A percentile compares a stretch with the other conserved stretches of the same genome.
phyloP scores from a whole-genome alignment of 2,888 invertebrate genomes.

The Phengaris alcon region DNA sequence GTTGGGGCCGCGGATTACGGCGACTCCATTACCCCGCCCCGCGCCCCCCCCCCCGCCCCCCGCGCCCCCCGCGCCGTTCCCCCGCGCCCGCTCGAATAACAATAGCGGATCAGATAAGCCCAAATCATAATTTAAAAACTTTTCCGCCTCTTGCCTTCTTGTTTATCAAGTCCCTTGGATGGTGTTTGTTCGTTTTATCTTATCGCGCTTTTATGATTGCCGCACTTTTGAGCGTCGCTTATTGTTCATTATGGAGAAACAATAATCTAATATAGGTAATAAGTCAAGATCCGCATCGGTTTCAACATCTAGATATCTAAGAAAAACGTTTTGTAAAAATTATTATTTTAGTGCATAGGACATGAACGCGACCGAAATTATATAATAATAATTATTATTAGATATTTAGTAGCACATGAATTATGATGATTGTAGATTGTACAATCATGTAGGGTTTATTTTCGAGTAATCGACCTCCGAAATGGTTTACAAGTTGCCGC shows the following conservation, averaged over 20 bases:
- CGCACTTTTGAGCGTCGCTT: not conserved
- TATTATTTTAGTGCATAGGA: too few relatives aligned
- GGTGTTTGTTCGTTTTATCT: conserved; percentile 26
- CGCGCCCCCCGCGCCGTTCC: not conserved
- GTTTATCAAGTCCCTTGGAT: conserved; percentile 3
- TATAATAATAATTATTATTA: too few relatives aligned
- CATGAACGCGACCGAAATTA: too few relatives aligned
- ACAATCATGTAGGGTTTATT: too few relatives aligned
- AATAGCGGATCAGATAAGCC: conserved; percentile 31
- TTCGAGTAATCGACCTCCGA: too few relatives aligned
- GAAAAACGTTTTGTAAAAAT: too few relatives aligned
- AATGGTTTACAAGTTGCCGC: too few relatives aligned
- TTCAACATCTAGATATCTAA: not conserved
- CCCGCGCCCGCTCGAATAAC: conserved; percentile 25
- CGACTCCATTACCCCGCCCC: conserved; percentile 24
- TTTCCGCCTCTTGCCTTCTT: conserved; percentile 23
- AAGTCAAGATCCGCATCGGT: not conserved
- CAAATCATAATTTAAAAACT: conserved; percentile 31
- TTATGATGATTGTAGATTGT: too few relatives aligned
- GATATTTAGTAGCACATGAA: too few relatives aligned
- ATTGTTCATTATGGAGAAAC: not conserved
- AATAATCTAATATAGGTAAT: conserved; percentile 1
- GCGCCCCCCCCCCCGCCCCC: not conserved
- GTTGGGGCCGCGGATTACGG: conserved; percentile 30
- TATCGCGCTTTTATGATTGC: conserved; percentile 1